phyloP scores from a whole-genome alignment of 2,113 vertebrate genomes.

The Cacatua alba region DNA sequence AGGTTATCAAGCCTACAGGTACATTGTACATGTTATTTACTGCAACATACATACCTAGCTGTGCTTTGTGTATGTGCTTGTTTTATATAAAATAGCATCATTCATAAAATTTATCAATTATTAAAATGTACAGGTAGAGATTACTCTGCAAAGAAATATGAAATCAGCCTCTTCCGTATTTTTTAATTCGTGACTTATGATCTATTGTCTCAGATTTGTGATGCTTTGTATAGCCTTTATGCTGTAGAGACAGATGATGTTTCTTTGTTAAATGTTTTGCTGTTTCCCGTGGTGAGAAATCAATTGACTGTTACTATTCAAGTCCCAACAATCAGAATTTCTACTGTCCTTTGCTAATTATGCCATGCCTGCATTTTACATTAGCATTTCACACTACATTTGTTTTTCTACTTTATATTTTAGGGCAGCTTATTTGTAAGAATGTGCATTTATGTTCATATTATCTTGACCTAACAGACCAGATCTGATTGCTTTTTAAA shows the following conservation, averaged over 20 bases:
- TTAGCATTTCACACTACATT: constrained; percentile 72
- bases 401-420: constrained; percentile 64
- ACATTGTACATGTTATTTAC: background rate
- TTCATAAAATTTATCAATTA: background rate
- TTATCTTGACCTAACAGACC: constrained; percentile 63
- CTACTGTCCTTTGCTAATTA: constrained; percentile 70
- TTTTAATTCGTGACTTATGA: constrained; percentile 11
- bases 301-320: constrained; percentile 68
- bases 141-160: background rate
- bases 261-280: constrained; percentile 60
- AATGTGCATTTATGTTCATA: constrained; percentile 55
- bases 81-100: background rate
- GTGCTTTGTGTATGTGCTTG: background rate
- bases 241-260: constrained; percentile 38
- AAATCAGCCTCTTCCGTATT: background rate
- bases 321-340: constrained; percentile 64
- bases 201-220: constrained; percentile 9
- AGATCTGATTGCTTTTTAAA: constrained; percentile 66
- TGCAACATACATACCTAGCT: background rate
- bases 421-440: constrained; percentile 60
- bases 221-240: constrained; percentile 10
- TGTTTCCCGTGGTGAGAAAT: constrained; percentile 71
- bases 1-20: background rate
- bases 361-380: constrained; percentile 12
- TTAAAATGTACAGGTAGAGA: background rate